phyloP scores from a whole-genome alignment of 2,797 vertebrate species.

The Periophthalmus magnuspinnatus region DNA sequence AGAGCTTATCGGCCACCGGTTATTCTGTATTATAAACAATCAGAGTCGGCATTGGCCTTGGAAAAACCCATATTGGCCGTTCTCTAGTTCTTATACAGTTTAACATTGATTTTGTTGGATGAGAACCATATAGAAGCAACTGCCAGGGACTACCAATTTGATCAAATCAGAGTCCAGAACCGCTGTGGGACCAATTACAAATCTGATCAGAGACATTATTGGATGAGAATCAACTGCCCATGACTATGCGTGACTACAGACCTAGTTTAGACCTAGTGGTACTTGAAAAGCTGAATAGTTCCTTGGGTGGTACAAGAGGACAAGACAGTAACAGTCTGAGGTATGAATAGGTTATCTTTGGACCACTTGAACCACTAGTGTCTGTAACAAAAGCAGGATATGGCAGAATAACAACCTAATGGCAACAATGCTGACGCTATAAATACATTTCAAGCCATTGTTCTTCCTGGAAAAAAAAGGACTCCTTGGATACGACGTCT shows the following conservation, averaged over 20 bases:
- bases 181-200: no score
- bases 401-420: background rate
- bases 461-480: constrained; percentile 1
- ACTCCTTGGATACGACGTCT: no score
- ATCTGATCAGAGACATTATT: no score
- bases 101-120: background rate
- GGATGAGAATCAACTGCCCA: no score
- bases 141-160: background rate
- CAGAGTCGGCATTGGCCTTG: no score
- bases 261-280: background rate
- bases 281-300: background rate
- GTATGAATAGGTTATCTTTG: background rate
- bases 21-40: no score
- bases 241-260: background rate
- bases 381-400: background rate
- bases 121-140: background rate
- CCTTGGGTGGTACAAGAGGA: background rate
- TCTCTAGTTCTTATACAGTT: no score
- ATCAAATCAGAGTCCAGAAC: no score
- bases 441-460: background rate
- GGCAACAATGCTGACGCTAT: background rate
- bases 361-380: background rate
- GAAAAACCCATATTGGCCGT: no score
- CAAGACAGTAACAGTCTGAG: background rate
- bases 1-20: no score